Conservation (phyloP, 2,888 invertebrate species). For the Clanis bilineata region DNA sequence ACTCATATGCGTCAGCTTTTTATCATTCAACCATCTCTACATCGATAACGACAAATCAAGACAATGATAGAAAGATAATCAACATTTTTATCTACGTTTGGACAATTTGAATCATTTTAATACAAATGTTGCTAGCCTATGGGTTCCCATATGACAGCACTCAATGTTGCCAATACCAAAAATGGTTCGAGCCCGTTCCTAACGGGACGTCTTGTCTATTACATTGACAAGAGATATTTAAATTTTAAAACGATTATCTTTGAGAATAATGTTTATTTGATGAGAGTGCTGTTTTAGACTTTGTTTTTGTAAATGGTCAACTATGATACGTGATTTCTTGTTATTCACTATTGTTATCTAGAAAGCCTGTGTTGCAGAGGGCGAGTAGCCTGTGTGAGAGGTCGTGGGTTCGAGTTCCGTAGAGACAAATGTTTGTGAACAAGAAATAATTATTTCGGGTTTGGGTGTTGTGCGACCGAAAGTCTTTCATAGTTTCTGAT, state of each 20-base stretch:
- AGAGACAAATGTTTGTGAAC: too few species aligned
- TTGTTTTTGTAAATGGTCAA: not conserved
- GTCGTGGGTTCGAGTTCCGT: too few species aligned
- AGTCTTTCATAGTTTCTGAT: too few species aligned
- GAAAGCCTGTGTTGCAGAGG: too few species aligned
- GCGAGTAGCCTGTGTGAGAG: too few species aligned
- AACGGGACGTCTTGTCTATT: constrained; percentile 7
- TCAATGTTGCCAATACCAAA: constrained; percentile 9
- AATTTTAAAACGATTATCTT: constrained; percentile 6
- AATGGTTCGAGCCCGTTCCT: constrained; percentile 9
- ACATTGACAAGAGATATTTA: constrained; percentile 6
- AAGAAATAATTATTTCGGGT: too few species aligned
- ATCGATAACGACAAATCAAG: not conserved
- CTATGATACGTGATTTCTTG: not conserved
- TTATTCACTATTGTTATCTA: too few species aligned
- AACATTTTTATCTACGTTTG: not conserved
- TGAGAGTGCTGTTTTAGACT: not conserved
- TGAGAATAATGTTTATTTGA: constrained; percentile 10
- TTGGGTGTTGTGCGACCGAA: too few species aligned
- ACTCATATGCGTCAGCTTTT: too few species aligned
- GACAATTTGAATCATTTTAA: not conserved
- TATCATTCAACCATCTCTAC: not conserved
- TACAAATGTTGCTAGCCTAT: not conserved
- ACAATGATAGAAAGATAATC: not conserved
- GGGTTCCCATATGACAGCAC: constrained; percentile 6